Evolutionary conservation across 2,888 invertebrate genomes (phyloP), one percentile per base, ranked within the genome.

Genomic region (Tipula helvola): DNA sequence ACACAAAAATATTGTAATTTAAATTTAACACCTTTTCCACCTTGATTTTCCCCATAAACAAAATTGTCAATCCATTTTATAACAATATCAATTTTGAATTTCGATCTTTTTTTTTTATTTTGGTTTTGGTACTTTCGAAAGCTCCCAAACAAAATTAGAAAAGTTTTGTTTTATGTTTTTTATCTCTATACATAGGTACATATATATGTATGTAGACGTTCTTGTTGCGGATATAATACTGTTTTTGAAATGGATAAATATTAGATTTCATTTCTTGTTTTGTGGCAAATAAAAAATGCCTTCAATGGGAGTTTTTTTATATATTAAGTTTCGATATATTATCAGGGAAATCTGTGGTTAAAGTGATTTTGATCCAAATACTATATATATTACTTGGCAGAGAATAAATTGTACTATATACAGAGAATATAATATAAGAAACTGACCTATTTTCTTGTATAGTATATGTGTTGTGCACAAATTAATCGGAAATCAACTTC

Each of bases 21-120:
- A 71, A 71, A 71, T 71, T 71, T 71, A 71, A 71, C 71, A 71
- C 71, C 71, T 71, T 71, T 71, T 71, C 71, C 71, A 71, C 71
- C 71, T 71, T 71, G 71, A 71, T 71, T 71, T 71, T 71, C 28
- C 52, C 18, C 71, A 71, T 71, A 71, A 71, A 71, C 71, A 71
- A 71, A 71, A 71, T 71, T 71, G 71, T 71, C 71, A 71, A 71
- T 71, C 71, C 28, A 71, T 71, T 71, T 71, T 71, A 28, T 71
- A 71, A 71, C 71, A 71, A 71, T 71, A 71, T 71, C 71, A 71
- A 71, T 71, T 71, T 71, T 71, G 71, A 71, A 71, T 71, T 71
- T 28, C 28, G 71, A 71, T 71, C 28, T 71, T 71, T 28, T 28
- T 71, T 28, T 71, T 8, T 18, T n/a, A n/a, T 71, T 71, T 28